Evolutionary conservation across 2,113 vertebrate species (phyloP), one percentile per base, ranked within the genome.

Genomic region (Saimiri boliviensis): DNA sequence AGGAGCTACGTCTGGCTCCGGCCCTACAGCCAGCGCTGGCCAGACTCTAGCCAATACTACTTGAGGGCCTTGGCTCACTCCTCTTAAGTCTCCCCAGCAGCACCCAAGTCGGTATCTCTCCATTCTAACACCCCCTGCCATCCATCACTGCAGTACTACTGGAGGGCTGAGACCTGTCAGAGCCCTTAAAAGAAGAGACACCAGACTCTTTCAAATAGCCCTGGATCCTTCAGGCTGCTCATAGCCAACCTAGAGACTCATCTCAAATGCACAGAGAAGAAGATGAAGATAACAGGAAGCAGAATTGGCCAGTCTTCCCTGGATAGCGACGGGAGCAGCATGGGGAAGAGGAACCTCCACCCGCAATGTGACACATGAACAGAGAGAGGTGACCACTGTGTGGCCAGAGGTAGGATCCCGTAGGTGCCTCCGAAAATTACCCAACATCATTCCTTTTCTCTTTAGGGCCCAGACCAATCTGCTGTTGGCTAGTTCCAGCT

Each of bases 111-210:
- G 10, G 23, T 76, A 45, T 52, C 56, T 76, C 54, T 74, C 92
- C 73, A 35, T 74, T 60, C 73, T 52, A 63, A 47, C 58, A 47
- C 47, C 23, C 63, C 5, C 47, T 76, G 58, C 66, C 71, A 37
- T 49, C 35, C 68, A 76, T 84, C 68, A 16, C 74, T 25, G 47
- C 2, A 5, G 49, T 5, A 40, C 56, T 16, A 66, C 68, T 17
- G 45, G 25, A 89, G 92, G 66, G 58, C 84, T 86, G 17, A 77
- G 66, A 79, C 35, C 54, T 77, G 68, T 74, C 77, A 27, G 49
- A 63, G 68, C 77, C 82, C 66, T 84, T 85, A 56, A 86, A 81
- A 58, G 79, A 96, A 94, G 85, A 95, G 37, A 94, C 6, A 40
- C 20, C 0, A 1, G 86, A 37, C 58, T 74, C 49, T n/a, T 81